Evolutionary conservation across 92 coral and sea anemone species (phyloP).

Genomic region (Virgularia gustaviana): DNA sequence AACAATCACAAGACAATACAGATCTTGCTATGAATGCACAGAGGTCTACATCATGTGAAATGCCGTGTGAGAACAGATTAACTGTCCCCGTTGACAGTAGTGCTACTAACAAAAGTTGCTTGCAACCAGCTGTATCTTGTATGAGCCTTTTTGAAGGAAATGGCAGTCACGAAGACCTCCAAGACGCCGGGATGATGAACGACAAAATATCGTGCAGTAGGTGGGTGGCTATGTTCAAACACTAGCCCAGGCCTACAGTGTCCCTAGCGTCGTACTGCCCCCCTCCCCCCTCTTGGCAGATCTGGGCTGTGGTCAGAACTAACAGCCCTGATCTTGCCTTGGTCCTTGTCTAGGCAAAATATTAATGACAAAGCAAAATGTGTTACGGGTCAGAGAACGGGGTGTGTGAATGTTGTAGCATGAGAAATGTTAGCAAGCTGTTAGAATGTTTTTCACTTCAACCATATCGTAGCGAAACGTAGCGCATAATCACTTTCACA

Average conservation of each 20-base stretch:
- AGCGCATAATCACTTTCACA: too few relatives aligned
- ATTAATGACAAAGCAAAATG: too few relatives aligned
- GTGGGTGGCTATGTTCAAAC: slow-evolving; percentile 9
- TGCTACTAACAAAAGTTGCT: neutral
- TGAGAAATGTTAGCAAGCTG: too few relatives aligned
- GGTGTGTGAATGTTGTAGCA: too few relatives aligned
- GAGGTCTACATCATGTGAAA: neutral
- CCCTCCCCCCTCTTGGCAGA: too few relatives aligned
- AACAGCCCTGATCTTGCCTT: too few relatives aligned
- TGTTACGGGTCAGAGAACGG: too few relatives aligned
- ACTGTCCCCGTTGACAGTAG: slow-evolving; percentile 6
- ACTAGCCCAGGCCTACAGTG: neutral
- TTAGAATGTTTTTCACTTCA: too few relatives aligned
- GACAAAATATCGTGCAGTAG: neutral
- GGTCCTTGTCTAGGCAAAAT: too few relatives aligned
- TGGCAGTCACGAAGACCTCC: neutral
- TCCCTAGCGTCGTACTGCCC: neutral
- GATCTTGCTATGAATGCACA: neutral
- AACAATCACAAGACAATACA: neutral
- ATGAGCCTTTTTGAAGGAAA: neutral
- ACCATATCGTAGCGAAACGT: too few relatives aligned
- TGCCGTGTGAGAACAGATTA: neutral
- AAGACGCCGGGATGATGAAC: neutral
- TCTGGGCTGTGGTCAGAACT: too few relatives aligned
- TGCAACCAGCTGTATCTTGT: neutral